Conservation (phyloP, 2,113 vertebrate genomes). For the Aythya baeri region DNA sequence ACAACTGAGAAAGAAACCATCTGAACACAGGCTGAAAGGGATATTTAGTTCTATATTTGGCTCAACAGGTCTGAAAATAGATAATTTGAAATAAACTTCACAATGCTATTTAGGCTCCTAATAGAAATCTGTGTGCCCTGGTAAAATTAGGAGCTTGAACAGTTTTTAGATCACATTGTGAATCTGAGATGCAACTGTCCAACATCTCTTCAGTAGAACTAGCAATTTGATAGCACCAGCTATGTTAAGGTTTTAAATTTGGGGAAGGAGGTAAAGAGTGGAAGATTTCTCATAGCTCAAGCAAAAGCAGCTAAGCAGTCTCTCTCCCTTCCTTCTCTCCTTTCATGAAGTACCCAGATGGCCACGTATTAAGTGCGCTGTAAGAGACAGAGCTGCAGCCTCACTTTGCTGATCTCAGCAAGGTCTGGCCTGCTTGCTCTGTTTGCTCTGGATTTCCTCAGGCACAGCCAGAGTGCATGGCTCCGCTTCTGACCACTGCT, state of each 20-base stretch:
- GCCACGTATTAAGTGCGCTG: neutral
- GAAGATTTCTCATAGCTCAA: neutral
- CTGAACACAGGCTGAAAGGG: neutral
- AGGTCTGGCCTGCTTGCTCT: conserved; percentile 11
- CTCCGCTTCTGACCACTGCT: conserved; percentile 24
- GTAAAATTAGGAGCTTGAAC: neutral
- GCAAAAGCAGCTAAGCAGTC: neutral
- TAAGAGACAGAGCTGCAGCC: neutral
- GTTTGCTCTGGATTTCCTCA: conserved; percentile 33
- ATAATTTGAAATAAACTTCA: neutral
- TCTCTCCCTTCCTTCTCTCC: neutral
- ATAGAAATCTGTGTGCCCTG: neutral
- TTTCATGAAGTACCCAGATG: neutral
- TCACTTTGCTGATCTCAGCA: conserved; percentile 7
- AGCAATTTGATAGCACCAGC: neutral
- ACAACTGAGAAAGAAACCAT: fast-evolving
- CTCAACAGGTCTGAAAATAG: neutral
- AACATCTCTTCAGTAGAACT: neutral
- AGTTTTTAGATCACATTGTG: neutral
- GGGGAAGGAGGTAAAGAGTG: neutral
- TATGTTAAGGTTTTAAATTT: neutral
- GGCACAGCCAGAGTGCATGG: neutral
- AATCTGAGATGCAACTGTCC: neutral
- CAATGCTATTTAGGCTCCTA: neutral
- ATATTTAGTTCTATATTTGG: neutral